Conservation (phyloP, 1,140 invertebrate genomes). For the Eriocheir sinensis region DNA sequence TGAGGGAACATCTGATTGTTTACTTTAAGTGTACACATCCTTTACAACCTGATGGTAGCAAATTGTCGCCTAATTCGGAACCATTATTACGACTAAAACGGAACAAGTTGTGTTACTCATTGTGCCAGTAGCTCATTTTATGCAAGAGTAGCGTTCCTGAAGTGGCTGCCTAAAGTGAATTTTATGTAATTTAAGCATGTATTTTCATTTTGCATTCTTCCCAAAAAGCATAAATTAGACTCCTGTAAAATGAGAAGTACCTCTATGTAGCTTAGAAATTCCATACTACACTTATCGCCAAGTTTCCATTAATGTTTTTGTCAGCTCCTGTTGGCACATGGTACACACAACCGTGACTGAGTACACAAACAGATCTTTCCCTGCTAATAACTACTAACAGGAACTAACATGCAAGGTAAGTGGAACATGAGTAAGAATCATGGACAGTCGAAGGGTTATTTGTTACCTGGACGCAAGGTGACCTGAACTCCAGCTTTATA, state of each 20-base stretch:
- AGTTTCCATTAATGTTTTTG: background rate
- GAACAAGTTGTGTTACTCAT: no score
- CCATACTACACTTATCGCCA: background rate
- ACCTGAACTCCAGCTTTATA: background rate
- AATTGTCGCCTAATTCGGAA: background rate
- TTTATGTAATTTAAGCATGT: no score
- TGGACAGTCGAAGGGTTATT: constrained; percentile 13
- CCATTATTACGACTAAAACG: background rate
- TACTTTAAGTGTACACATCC: background rate
- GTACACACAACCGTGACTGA: background rate
- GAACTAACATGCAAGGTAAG: background rate
- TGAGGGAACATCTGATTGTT: background rate
- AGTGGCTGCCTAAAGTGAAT: no score
- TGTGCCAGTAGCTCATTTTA: no score
- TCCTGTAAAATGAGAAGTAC: no score
- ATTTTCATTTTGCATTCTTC: no score
- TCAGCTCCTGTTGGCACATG: background rate
- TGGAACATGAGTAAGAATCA: background rate
- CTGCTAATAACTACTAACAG: background rate
- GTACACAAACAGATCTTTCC: constrained; percentile 25
- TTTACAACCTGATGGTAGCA: background rate
- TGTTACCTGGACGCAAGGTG: constrained; percentile 20
- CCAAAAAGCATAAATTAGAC: background rate
- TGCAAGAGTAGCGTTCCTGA: no score
- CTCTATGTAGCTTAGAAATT: no score